phyloP scores from a whole-genome alignment of 2,888 invertebrate species.

The Gerris lacustris region DNA sequence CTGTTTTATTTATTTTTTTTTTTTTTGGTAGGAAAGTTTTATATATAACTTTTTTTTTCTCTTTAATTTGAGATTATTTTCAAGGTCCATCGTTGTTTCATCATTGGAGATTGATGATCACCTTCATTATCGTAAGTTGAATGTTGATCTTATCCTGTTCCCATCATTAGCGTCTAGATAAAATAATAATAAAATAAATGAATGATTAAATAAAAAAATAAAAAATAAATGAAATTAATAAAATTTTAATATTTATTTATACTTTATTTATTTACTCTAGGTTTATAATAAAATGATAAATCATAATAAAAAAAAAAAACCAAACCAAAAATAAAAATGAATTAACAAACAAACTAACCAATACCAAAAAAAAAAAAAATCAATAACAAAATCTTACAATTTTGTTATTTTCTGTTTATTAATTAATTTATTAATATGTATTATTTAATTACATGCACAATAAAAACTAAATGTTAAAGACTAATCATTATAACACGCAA shows the following conservation, averaged over 20 bases:
- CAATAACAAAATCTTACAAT: too few species aligned
- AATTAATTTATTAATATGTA: too few species aligned
- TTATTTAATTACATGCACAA: too few species aligned
- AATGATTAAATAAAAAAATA: constrained; percentile 19
- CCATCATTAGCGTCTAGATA: constrained; percentile 28
- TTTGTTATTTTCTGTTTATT: too few species aligned
- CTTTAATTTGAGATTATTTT: not conserved
- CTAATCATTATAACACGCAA: too few species aligned
- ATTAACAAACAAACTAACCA: too few species aligned
- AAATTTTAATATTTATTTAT: too few species aligned
- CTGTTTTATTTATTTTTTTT: not conserved
- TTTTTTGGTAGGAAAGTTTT: not conserved
- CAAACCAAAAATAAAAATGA: too few species aligned
- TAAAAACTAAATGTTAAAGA: too few species aligned
- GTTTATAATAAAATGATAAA: constrained; percentile 6
- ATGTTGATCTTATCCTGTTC: constrained; percentile 25
- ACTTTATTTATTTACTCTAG: constrained; percentile 4
- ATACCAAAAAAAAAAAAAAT: too few species aligned
- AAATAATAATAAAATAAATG: constrained; percentile 23
- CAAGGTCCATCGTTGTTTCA: not conserved
- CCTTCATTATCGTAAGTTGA: not conserved
- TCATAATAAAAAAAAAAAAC: too few species aligned
- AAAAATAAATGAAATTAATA: too few species aligned
- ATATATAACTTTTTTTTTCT: not conserved
- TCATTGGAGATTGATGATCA: not conserved